These are phyloP conservation scores for Troides oblongomaculatus DNA, from an alignment of 2,888 invertebrate genomes.

Conservation along the genomic window DNA sequence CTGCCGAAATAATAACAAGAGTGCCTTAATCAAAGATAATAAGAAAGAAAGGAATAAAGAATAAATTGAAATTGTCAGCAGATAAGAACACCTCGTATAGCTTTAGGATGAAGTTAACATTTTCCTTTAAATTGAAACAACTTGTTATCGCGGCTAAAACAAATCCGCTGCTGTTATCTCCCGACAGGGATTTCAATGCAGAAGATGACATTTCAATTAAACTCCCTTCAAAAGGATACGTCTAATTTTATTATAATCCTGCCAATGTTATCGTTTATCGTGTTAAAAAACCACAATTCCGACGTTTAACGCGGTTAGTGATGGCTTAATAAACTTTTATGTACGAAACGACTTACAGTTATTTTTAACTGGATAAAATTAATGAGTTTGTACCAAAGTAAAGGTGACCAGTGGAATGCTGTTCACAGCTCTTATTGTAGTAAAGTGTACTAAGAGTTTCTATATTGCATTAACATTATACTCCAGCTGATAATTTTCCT, in stretches of 20 bases:
- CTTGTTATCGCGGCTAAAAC: conserved; percentile 6
- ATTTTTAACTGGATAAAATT: conserved; percentile 18
- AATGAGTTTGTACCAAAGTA: not conserved
- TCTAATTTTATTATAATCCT: conserved; percentile 20
- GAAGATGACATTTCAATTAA: conserved; percentile 31
- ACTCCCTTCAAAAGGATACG: conserved; percentile 11
- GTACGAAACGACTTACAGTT: conserved; percentile 26
- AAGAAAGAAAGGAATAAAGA: no score
- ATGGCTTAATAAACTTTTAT: conserved; percentile 44
- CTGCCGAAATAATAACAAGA: no score
- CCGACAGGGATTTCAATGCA: conserved; percentile 2
- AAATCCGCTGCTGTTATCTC: conserved; percentile 11
- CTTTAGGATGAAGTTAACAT: no score
- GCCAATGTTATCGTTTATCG: conserved; percentile 20
- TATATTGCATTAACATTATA: no score
- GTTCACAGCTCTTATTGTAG: not conserved
- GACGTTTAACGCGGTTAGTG: conserved; percentile 39
- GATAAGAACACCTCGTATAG: no score
- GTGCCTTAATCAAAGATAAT: no score
- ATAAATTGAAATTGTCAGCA: no score
- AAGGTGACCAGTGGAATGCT: not conserved
- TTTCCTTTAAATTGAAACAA: conserved; percentile 19
- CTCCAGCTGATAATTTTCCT: no score
- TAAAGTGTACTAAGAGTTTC: no score
- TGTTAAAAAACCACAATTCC: conserved; percentile 29